These are phyloP conservation scores for Telmatochromis sp. DNA, from an alignment of 2,113 vertebrate genomes.

Conservation along the genomic window DNA sequence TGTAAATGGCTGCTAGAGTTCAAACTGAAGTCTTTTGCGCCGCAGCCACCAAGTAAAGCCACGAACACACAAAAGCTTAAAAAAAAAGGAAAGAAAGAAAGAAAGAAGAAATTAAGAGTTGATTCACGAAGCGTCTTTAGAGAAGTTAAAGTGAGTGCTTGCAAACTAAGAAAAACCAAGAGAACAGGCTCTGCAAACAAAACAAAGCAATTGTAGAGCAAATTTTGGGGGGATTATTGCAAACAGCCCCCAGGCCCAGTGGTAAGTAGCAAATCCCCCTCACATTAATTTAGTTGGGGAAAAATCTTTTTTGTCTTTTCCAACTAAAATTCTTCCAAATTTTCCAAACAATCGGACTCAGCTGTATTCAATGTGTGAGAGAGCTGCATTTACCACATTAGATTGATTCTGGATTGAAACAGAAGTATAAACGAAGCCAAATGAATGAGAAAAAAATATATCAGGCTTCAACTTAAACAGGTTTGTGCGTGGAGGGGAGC, in stretches of 20 bases:
- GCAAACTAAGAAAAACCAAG: not conserved
- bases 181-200: not conserved
- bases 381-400: not conserved
- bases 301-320: not conserved
- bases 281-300: not conserved
- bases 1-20: not conserved
- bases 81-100: not conserved
- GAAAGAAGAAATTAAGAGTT: not conserved
- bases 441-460: not conserved
- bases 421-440: not conserved
- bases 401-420: not conserved
- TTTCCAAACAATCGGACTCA: not conserved
- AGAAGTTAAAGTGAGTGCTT: not conserved
- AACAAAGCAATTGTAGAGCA: not conserved
- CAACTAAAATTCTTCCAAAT: not conserved
- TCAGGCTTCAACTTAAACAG: not conserved
- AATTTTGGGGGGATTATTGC: not conserved
- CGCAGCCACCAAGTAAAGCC: not conserved
- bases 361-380: not conserved
- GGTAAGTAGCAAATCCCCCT: not conserved
- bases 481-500: not conserved
- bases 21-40: not conserved
- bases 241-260: not conserved
- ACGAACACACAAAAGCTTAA: no score
- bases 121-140: rapidly evolving